Base-by-base conservation (phyloP, 2,113 vertebrate genomes). In the Mystacornis crossleyi region DNA sequence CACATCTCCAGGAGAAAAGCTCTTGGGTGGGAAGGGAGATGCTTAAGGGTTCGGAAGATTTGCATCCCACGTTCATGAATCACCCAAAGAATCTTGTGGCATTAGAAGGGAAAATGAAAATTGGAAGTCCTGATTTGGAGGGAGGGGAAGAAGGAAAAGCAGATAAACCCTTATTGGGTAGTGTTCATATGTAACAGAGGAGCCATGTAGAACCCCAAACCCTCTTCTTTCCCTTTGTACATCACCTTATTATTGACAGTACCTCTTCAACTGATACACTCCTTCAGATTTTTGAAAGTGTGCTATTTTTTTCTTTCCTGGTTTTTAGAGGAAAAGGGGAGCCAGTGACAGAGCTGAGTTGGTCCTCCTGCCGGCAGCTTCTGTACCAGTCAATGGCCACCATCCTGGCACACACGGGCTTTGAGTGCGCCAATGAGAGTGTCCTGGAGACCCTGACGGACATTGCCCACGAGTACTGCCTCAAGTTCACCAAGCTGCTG, bases 361-460 rank as follows among this genome's bases (percentile, higher is more conserved):
- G 99, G 99, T 98, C 98, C 6, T 99, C 99, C 48, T 99, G 99
- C 96, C 98, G 99, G 47, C 99, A 99, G 96, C 99, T 99, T 18
- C 99, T 99, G 42, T 99, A 99, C 98, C 99, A 99, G 98, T 99
- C 99, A 0, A 98, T 99, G 69, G 99, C 99, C 95, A 99, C 99
- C 14, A 98, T 99, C 82, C 97, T 99, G 96, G 99, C 99, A 8
- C 99, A 99, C 2, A 98, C 99, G 1, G 99, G 99, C 81, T 99
- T 99, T 10, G 99, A 99, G 91, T 98, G 97, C 2, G 99, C 99
- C 62, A 99, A 99, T 24, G 99, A 99, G 96, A 99, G 99, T 2
- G 99, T 99, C 34, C 97, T 99, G 95, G 99, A 99, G 98, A 99
- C 99, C 14, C 98, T 99, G 38, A 99, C 99, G 0, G 99, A 99